A percentile compares a stretch with the other conserved stretches of the same genome.
Evolutionary conservation across 1,140 invertebrate species (phyloP).

Genomic region (Habropoda laboriosa): DNA sequence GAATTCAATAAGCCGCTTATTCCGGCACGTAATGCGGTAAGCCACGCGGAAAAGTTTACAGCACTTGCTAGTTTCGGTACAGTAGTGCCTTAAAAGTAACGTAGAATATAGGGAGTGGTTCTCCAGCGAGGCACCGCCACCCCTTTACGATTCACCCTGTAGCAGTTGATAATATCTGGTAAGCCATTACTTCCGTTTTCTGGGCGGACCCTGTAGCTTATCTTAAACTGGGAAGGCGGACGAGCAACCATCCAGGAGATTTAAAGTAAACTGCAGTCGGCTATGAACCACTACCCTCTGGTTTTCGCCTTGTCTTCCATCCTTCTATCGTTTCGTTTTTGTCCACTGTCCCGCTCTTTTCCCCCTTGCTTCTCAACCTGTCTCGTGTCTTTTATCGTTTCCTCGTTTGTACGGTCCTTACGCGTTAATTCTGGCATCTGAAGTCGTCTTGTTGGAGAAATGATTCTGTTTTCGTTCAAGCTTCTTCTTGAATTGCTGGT

Average conservation of each 20-base stretch:
- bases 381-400: neutral
- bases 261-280: conserved; percentile 69
- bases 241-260: conserved; percentile 68
- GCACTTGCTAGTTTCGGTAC: conserved; percentile 62
- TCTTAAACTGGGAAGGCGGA: conserved; percentile 68
- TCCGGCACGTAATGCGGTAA: conserved; percentile 64
- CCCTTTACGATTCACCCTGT: conserved; percentile 59
- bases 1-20: conserved; percentile 67
- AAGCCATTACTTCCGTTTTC: conserved; percentile 72
- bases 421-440: neutral
- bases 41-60: conserved; percentile 65
- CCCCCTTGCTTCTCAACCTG: neutral
- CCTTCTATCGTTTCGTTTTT: conserved; percentile 17
- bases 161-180: conserved; percentile 71
- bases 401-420: neutral
- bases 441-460: neutral
- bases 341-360: neutral
- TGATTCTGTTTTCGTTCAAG: neutral
- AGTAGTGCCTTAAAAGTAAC: conserved; percentile 65
- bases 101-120: conserved; percentile 58
- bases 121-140: conserved; percentile 41
- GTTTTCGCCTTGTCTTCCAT: neutral
- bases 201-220: conserved; percentile 66
- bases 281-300: conserved; percentile 54
- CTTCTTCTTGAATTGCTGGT: too few relatives aligned